A percentile compares a stretch with the other conserved stretches of the same genome.
These are phyloP conservation scores for Podiceps cristatus DNA, from an alignment of 2,113 vertebrate genomes.

Conservation along the genomic window DNA sequence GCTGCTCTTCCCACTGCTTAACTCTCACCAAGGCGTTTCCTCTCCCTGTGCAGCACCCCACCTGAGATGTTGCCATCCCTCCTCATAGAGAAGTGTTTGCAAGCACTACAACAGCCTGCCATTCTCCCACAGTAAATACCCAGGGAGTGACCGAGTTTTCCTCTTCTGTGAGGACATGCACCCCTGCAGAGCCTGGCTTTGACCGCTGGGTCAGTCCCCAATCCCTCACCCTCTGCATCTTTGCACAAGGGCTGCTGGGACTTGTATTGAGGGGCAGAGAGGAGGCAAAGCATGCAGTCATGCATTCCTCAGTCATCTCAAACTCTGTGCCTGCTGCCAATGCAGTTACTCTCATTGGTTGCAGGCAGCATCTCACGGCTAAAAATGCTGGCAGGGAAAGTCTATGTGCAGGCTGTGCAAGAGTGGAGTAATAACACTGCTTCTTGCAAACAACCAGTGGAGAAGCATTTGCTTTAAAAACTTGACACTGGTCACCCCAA, in stretches of 20 bases:
- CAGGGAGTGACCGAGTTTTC: not conserved
- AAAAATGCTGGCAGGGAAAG: not conserved
- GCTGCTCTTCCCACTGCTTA: not conserved
- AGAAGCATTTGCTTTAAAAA: not conserved
- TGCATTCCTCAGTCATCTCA: not conserved
- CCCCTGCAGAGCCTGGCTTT: not conserved
- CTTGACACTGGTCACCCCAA: not conserved
- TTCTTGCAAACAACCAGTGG: not conserved
- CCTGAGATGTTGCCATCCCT: not conserved
- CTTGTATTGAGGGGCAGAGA: not conserved
- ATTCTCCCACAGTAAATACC: not conserved
- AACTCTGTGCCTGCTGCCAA: not conserved
- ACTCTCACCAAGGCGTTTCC: fast-evolving
- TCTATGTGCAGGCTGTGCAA: not conserved
- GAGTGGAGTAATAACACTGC: not conserved
- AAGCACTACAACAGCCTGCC: not conserved
- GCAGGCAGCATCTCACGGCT: not conserved
- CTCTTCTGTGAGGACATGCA: not conserved
- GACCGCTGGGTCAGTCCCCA: fast-evolving
- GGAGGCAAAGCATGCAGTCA: not conserved
- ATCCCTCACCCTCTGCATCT: not conserved
- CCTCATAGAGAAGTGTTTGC: not conserved
- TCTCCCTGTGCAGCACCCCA: not conserved
- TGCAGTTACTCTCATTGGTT: not conserved
- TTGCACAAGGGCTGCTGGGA: not conserved